phyloP scores from a whole-genome alignment of 2,888 invertebrate genomes.

The Iphiclides podalirius region DNA sequence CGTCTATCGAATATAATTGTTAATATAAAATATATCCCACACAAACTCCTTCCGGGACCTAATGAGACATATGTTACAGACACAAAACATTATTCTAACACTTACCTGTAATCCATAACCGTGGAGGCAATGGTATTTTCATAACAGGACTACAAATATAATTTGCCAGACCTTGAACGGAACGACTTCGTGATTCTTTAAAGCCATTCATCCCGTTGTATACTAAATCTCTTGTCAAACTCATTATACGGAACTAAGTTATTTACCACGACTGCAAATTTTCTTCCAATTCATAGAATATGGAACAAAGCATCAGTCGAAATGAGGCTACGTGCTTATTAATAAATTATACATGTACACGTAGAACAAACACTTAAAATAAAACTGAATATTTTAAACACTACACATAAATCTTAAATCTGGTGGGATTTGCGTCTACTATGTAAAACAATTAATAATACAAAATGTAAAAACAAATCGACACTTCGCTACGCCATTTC shows the following conservation, averaged over 20 bases:
- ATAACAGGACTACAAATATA: slow-evolving; percentile 57
- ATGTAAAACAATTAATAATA: slow-evolving; percentile 60
- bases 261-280: slow-evolving; percentile 49
- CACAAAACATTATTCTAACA: background rate
- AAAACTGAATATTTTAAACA: slow-evolving; percentile 39
- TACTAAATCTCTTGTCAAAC: slow-evolving; percentile 46
- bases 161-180: slow-evolving; percentile 65
- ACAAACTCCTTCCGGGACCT: background rate
- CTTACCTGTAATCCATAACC: slow-evolving; percentile 73
- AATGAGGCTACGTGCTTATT: slow-evolving; percentile 43
- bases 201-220: slow-evolving; percentile 35
- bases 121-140: slow-evolving; percentile 76
- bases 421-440: slow-evolving; percentile 66
- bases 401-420: slow-evolving; percentile 59
- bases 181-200: slow-evolving; percentile 61
- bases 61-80: background rate
- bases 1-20: slow-evolving; percentile 46
- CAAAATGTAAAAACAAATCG: slow-evolving; percentile 69
- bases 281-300: slow-evolving; percentile 54
- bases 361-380: slow-evolving; percentile 38
- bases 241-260: slow-evolving; percentile 50
- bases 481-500: slow-evolving; percentile 61
- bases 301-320: slow-evolving; percentile 59
- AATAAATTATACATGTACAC: slow-evolving; percentile 36
- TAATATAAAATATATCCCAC: too few relatives aligned